These are phyloP conservation scores for Pygathrix nemaeus DNA, from an alignment of 2,113 vertebrate genomes.

Conservation along the genomic window DNA sequence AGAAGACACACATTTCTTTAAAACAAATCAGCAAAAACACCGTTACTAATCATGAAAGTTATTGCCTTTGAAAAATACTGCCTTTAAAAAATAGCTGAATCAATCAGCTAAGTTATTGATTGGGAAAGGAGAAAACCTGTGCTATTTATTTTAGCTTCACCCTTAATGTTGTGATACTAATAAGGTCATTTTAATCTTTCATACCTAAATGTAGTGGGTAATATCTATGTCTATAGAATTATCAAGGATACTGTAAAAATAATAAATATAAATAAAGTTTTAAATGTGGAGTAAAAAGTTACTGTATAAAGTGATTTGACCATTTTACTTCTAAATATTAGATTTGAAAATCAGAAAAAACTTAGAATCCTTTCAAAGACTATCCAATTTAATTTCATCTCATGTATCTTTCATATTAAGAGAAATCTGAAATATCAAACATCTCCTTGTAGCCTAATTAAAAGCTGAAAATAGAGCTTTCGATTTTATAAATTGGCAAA, in stretches of 20 bases:
- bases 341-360: slow-evolving; percentile 31
- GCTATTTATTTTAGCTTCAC: not conserved
- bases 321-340: slow-evolving; percentile 12
- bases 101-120: not conserved
- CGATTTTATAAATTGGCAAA: not conserved
- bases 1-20: not conserved
- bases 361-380: slow-evolving; percentile 8
- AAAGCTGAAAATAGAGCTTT: not conserved
- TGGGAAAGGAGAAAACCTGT: not conserved
- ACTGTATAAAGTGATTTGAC: not conserved
- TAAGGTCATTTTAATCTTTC: slow-evolving; percentile 40
- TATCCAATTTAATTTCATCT: slow-evolving; percentile 17
- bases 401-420: not conserved
- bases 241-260: not conserved
- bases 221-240: slow-evolving; percentile 1
- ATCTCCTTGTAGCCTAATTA: not conserved
- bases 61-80: slow-evolving; percentile 38
- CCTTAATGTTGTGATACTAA: not conserved
- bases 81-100: slow-evolving; percentile 5
- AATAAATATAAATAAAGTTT: not conserved
- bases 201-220: not conserved
- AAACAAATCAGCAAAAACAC: slow-evolving; percentile 25
- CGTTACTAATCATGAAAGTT: not conserved
- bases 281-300: slow-evolving; percentile 4
- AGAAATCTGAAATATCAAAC: not conserved